phyloP scores from a whole-genome alignment of 2,888 invertebrate genomes.

The Serripes groenlandicus region DNA sequence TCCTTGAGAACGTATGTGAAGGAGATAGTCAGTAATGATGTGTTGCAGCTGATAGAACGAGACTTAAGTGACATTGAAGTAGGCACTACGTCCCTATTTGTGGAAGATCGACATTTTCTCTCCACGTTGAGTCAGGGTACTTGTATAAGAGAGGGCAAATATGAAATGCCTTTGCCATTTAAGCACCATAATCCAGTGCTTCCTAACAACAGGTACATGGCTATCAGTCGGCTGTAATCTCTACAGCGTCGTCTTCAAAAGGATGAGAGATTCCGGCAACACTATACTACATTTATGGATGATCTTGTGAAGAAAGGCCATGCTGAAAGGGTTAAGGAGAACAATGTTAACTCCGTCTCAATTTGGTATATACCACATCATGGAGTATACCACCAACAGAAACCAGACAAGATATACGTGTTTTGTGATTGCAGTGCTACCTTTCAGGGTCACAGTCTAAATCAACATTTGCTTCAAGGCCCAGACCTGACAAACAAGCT shows the following conservation, averaged over 20 bases:
- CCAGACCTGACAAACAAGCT: too few relatives aligned
- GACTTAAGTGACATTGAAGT: background rate
- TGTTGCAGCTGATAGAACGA: slow-evolving; percentile 21
- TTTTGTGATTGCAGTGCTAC: too few relatives aligned
- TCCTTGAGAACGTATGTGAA: background rate
- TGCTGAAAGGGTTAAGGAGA: slow-evolving; percentile 26
- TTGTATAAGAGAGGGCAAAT: background rate
- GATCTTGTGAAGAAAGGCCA: slow-evolving; percentile 19
- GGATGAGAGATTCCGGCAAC: slow-evolving; percentile 3
- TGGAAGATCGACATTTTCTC: slow-evolving; percentile 21
- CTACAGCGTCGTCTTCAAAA: slow-evolving; percentile 1
- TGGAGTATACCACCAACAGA: slow-evolving; percentile 34
- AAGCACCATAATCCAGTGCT: background rate
- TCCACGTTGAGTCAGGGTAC: background rate
- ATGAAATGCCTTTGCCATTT: slow-evolving; percentile 50
- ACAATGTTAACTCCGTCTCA: background rate
- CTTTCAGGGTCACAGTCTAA: too few relatives aligned
- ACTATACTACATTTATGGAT: slow-evolving; percentile 31
- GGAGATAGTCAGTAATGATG: background rate
- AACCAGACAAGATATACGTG: slow-evolving; percentile 29
- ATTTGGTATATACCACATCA: slow-evolving; percentile 44
- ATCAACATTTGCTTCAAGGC: too few relatives aligned
- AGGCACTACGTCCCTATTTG: background rate
- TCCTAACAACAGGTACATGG: slow-evolving; percentile 38
- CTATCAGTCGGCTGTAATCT: slow-evolving; percentile 18